phyloP scores from a whole-genome alignment of 2,797 vertebrate species.

The Tamandua tetradactyla region DNA sequence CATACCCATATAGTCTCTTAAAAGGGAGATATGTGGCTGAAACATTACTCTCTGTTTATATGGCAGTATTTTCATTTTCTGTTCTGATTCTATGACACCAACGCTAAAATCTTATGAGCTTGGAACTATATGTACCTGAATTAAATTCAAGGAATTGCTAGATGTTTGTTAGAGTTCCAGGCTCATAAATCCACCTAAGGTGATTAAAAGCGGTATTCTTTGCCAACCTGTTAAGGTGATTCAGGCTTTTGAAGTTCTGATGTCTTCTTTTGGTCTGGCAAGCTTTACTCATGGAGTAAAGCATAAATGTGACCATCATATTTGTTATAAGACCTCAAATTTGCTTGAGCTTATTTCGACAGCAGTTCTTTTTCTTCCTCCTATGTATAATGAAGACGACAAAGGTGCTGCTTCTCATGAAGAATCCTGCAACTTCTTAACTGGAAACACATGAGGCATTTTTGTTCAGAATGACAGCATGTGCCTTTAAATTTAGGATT shows the following conservation, averaged over 20 bases:
- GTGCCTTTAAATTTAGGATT: neutral
- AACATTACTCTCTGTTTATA: slow-evolving; percentile 81
- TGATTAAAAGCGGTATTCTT: slow-evolving; percentile 79
- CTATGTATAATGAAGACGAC: neutral
- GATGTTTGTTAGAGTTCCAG: slow-evolving; percentile 79
- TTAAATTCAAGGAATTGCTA: slow-evolving; percentile 79
- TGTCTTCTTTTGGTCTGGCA: slow-evolving; percentile 78
- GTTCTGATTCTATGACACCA: slow-evolving; percentile 73
- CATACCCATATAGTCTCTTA: slow-evolving; percentile 70
- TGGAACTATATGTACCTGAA: slow-evolving; percentile 84
- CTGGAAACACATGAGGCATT: neutral
- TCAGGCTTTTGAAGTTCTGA: slow-evolving; percentile 74
- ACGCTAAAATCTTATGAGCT: slow-evolving; percentile 73
- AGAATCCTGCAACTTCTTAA: slow-evolving; percentile 38
- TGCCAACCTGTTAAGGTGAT: slow-evolving; percentile 73
- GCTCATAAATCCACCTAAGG: slow-evolving; percentile 77
- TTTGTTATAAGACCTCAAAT: slow-evolving; percentile 73
- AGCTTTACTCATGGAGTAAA: slow-evolving; percentile 44
- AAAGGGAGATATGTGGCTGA: slow-evolving; percentile 75
- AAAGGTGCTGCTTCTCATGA: slow-evolving; percentile 34
- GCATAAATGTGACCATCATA: slow-evolving; percentile 60
- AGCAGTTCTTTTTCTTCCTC: slow-evolving; percentile 57
- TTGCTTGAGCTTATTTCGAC: slow-evolving; percentile 47
- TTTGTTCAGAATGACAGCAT: neutral
- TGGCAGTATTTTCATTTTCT: slow-evolving; percentile 81